Conservation (phyloP, 1,140 invertebrate genomes). For the Cepaea nemoralis region DNA sequence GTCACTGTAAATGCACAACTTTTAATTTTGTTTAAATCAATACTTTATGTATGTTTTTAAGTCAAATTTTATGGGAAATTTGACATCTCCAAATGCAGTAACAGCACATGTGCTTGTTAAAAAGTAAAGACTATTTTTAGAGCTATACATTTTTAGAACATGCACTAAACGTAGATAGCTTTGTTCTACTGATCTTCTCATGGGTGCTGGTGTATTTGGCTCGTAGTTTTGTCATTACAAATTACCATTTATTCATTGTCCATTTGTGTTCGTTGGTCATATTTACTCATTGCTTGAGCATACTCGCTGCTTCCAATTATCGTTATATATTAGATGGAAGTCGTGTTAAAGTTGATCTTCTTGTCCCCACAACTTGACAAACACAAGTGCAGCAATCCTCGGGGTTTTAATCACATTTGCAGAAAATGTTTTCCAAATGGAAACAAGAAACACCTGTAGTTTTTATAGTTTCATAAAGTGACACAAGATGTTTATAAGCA, state of each 20-base stretch:
- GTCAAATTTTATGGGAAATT: too few species aligned
- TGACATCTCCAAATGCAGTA: too few species aligned
- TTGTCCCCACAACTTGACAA: too few species aligned
- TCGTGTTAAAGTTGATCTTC: neutral
- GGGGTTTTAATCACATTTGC: constrained; percentile 1
- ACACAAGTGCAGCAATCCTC: neutral
- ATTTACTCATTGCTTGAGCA: constrained; percentile 17
- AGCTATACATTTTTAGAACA: neutral
- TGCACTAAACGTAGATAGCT: neutral
- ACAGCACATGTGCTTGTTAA: too few species aligned
- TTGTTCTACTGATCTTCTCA: constrained; percentile 1
- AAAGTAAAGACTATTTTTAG: neutral
- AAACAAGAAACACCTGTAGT: neutral
- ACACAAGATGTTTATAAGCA: neutral
- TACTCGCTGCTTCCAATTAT: constrained; percentile 15
- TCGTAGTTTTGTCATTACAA: constrained; percentile 24
- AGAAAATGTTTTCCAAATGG: constrained; percentile 29
- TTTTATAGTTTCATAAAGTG: neutral
- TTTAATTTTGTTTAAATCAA: too few species aligned
- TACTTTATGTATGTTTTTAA: too few species aligned
- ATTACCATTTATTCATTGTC: constrained; percentile 7
- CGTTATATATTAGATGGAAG: neutral
- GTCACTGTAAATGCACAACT: too few species aligned
- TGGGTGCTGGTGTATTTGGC: constrained; percentile 39
- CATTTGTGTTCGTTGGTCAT: neutral